These are phyloP conservation scores for Saccostrea glomerata DNA, from an alignment of 1,140 invertebrate species.

Conservation along the genomic window DNA sequence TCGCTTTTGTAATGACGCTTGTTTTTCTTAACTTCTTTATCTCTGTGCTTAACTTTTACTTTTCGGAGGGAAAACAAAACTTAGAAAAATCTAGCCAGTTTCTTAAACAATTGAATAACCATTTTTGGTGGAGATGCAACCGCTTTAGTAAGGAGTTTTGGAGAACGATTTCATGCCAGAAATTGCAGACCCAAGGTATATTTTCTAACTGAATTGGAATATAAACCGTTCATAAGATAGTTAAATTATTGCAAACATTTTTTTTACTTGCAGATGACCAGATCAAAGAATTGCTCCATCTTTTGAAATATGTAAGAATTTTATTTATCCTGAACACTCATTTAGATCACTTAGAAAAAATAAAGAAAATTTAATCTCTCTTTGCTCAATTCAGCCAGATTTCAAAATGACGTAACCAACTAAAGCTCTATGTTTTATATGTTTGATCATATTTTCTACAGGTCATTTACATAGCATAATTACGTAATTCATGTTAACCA, in stretches of 20 bases:
- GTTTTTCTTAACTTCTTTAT: conserved; percentile 50
- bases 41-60: conserved; percentile 32
- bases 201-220: background rate
- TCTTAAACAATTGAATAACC: conserved; percentile 21
- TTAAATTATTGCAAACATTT: background rate
- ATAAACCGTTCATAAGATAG: too few species aligned
- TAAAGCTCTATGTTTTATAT: too few species aligned
- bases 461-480: too few species aligned
- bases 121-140: conserved; percentile 19
- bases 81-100: background rate
- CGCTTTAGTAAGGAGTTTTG: background rate
- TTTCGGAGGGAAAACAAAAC: background rate
- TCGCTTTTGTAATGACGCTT: conserved; percentile 41
- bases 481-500: too few species aligned
- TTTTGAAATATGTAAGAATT: too few species aligned
- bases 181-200: background rate
- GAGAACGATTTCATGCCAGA: background rate
- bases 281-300: too few species aligned
- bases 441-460: too few species aligned
- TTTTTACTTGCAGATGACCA: background rate
- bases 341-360: too few species aligned
- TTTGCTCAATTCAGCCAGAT: too few species aligned
- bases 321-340: too few species aligned
- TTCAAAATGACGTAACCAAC: too few species aligned
- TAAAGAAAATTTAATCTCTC: too few species aligned